Percentiles rank a stretch among this genome's conserved stretches.
These are phyloP conservation scores for Holotrichia oblita DNA, from an alignment of 1,140 invertebrate genomes.

Conservation along the genomic window DNA sequence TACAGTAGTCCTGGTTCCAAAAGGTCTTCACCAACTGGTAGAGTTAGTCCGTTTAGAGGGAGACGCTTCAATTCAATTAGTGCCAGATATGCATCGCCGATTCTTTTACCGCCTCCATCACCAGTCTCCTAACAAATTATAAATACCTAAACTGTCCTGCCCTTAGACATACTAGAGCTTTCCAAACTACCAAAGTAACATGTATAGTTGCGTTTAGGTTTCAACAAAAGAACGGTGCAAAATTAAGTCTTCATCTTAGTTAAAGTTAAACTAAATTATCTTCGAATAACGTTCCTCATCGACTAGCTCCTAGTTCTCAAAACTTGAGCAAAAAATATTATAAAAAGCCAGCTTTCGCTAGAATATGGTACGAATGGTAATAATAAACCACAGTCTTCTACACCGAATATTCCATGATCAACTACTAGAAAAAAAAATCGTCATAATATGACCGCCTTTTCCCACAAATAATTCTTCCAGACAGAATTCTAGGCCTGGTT, in stretches of 20 bases:
- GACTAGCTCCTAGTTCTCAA: slow-evolving; percentile 50
- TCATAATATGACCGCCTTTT: slow-evolving; percentile 48
- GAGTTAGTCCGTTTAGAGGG: slow-evolving; percentile 67
- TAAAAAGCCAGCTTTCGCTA: slow-evolving; percentile 53
- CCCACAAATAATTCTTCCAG: slow-evolving; percentile 39
- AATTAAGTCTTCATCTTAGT: slow-evolving; percentile 52
- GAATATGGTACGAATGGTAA: slow-evolving; percentile 52
- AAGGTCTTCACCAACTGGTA: slow-evolving; percentile 62
- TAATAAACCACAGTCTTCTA: slow-evolving; percentile 58
- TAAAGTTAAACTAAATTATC: slow-evolving; percentile 57
- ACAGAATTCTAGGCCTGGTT: slow-evolving; percentile 47
- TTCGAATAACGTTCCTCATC: slow-evolving; percentile 45
- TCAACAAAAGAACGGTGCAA: slow-evolving; percentile 37
- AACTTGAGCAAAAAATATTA: slow-evolving; percentile 42
- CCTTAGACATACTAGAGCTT: slow-evolving; percentile 46
- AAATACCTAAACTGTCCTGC: slow-evolving; percentile 49
- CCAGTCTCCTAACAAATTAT: slow-evolving; percentile 48
- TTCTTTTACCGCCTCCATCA: slow-evolving; percentile 54
- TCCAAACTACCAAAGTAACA: slow-evolving; percentile 49
- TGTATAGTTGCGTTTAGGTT: slow-evolving; percentile 23
- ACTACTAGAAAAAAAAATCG: slow-evolving; percentile 54
- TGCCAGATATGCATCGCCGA: slow-evolving; percentile 55
- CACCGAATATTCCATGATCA: slow-evolving; percentile 52
- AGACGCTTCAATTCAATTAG: slow-evolving; percentile 65
- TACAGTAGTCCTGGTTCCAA: slow-evolving; percentile 60